Evolutionary conservation across 2,888 invertebrate species (phyloP).

Genomic region (Agrochola litura): DNA sequence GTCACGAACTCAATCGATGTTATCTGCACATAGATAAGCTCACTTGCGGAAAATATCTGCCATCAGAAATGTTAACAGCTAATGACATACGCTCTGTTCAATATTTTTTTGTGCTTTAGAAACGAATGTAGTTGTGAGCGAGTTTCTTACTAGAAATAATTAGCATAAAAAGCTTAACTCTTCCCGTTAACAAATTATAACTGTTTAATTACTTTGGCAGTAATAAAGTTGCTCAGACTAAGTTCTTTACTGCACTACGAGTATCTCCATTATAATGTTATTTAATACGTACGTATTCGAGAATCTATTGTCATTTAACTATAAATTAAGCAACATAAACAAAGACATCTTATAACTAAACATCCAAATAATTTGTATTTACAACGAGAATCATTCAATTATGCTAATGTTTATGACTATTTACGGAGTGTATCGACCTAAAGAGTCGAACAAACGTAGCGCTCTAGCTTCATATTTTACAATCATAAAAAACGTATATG

Average conservation of each 20-base stretch:
- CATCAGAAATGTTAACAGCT: slow-evolving; percentile 56
- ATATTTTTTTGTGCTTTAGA: slow-evolving; percentile 44
- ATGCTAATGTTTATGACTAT: slow-evolving; percentile 88
- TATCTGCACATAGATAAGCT: slow-evolving; percentile 56
- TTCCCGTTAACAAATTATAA: slow-evolving; percentile 20
- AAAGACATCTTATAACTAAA: slow-evolving; percentile 80
- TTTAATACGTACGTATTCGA: slow-evolving; percentile 53
- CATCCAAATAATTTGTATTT: slow-evolving; percentile 84
- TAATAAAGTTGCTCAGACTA: slow-evolving; percentile 3
- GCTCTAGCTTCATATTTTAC: slow-evolving; percentile 89
- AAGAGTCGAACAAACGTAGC: slow-evolving; percentile 80
- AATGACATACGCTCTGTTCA: slow-evolving; percentile 45
- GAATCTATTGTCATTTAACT: slow-evolving; percentile 71
- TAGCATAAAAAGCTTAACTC: slow-evolving; percentile 10
- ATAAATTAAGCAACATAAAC: slow-evolving; percentile 80
- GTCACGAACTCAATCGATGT: slow-evolving; percentile 41
- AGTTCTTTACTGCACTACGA: slow-evolving; percentile 7
- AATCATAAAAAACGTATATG: slow-evolving; percentile 89
- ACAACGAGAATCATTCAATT: slow-evolving; percentile 86
- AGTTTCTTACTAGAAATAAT: slow-evolving; percentile 22
- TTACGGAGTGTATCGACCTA: slow-evolving; percentile 83
- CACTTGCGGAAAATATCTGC: slow-evolving; percentile 41
- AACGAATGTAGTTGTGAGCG: slow-evolving; percentile 31
- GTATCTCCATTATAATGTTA: slow-evolving; percentile 28
- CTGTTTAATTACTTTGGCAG: slow-evolving; percentile 11